A percentile compares a stretch with the other conserved stretches of the same genome.
Evolutionary conservation across 2,797 vertebrate species (phyloP).

Genomic region (Oreortyx pictus): DNA sequence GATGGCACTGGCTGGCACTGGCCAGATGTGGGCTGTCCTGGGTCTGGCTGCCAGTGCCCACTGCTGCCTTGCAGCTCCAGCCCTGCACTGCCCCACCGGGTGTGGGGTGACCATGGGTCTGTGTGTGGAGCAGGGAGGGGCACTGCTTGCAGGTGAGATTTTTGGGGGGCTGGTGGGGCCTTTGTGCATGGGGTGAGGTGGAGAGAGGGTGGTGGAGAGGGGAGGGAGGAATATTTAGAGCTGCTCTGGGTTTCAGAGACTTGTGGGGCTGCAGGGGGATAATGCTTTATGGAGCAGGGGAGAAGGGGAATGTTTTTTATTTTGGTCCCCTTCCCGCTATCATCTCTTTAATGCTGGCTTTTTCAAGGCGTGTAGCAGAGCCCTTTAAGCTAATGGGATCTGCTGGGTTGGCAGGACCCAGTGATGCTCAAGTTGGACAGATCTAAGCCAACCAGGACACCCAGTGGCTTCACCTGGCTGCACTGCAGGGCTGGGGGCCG

Average conservation of each 20-base stretch:
- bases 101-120: not conserved
- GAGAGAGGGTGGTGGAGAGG: not conserved
- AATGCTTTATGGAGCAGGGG: not conserved
- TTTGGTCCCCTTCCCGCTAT: not conserved
- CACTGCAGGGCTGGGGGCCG: not conserved
- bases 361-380: not conserved
- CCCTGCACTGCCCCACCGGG: not conserved
- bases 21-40: conserved; percentile 27
- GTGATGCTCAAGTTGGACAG: not conserved
- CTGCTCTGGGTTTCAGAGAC: rapidly evolving
- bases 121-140: not conserved
- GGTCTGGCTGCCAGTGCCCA: not conserved
- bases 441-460: not conserved
- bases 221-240: not conserved
- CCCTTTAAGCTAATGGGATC: not conserved
- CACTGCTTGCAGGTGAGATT: conserved; percentile 9
- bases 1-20: conserved; percentile 63
- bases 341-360: not conserved
- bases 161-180: not conserved
- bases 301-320: not conserved
- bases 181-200: not conserved
- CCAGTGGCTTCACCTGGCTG: not conserved
- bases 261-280: not conserved
- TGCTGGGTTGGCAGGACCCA: not conserved
- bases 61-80: not conserved